A percentile compares a stretch with the other conserved stretches of the same genome.
phyloP scores from a whole-genome alignment of 1,140 invertebrate species.

The Xylocopa sonorina region DNA sequence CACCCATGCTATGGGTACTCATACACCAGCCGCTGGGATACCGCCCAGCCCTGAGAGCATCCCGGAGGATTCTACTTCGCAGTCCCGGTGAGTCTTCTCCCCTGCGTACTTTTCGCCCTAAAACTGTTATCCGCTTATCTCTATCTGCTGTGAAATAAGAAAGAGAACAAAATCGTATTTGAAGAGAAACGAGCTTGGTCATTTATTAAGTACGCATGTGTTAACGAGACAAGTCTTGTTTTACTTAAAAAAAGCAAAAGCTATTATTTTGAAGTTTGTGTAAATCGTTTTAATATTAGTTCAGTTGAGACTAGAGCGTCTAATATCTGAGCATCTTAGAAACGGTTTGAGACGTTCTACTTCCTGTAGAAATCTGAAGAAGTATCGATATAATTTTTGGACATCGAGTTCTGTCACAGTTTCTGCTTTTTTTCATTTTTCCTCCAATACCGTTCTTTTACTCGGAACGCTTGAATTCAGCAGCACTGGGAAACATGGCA shows the following conservation, averaged over 20 bases:
- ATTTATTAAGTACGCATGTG: no score
- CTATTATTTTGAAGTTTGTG: no score
- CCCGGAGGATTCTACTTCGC: constrained; percentile 65
- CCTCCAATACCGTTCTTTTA: constrained; percentile 53
- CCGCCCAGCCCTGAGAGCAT: constrained; percentile 65
- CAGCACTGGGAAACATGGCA: constrained; percentile 70
- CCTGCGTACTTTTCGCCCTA: no score
- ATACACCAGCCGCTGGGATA: constrained; percentile 52
- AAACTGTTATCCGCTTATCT: no score
- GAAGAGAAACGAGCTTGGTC: no score
- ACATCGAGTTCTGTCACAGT: constrained; percentile 54
- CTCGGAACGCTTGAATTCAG: constrained; percentile 51
- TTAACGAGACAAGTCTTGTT: no score
- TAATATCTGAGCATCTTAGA: no score
- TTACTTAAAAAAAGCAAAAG: no score
- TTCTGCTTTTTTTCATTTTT: neutral
- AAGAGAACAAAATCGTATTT: neutral
- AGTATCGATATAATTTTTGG: constrained; percentile 66
- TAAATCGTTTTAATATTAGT: no score
- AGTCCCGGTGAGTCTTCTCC: constrained; percentile 70
- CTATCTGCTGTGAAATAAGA: neutral
- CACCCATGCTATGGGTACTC: constrained; percentile 55
- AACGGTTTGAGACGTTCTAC: no score
- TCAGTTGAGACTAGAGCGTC: no score
- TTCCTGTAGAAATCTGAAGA: neutral